Conservation (phyloP, 2,888 invertebrate genomes). For the Thymelicus acteon region DNA sequence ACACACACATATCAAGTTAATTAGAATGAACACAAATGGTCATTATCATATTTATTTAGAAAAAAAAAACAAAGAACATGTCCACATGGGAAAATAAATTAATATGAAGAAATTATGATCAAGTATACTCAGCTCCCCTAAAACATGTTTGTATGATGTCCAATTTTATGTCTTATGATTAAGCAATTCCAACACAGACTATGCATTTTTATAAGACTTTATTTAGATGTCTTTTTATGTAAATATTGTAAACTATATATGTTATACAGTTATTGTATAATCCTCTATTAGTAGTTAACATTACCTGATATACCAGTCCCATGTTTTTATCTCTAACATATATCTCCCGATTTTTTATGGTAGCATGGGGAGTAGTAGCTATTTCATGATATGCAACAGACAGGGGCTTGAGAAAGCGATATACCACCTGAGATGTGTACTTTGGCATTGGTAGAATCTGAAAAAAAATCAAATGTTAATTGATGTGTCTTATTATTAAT, state of each 20-base stretch:
- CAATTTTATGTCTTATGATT: no score
- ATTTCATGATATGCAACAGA: constrained; percentile 95
- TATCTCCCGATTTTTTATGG: constrained; percentile 92
- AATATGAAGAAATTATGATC: no score
- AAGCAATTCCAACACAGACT: no score
- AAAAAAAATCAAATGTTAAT: constrained; percentile 42
- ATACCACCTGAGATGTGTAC: constrained; percentile 95
- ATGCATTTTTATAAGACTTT: no score
- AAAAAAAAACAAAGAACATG: no score
- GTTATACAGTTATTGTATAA: not conserved
- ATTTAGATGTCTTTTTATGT: not conserved
- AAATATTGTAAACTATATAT: no score
- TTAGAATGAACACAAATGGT: no score
- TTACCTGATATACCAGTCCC: constrained; percentile 91
- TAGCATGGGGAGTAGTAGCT: constrained; percentile 91
- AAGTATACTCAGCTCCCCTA: no score
- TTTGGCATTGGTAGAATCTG: constrained; percentile 90
- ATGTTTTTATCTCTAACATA: constrained; percentile 91
- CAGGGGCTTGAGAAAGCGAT: constrained; percentile 92
- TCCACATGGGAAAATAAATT: no score
- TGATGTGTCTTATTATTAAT: no score
- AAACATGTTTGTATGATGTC: no score
- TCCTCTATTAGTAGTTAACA: not conserved
- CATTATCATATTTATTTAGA: not conserved
- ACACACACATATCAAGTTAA: not conserved